Base-by-base conservation (phyloP, 2,797 vertebrate species). In the Apogon talboti region DNA sequence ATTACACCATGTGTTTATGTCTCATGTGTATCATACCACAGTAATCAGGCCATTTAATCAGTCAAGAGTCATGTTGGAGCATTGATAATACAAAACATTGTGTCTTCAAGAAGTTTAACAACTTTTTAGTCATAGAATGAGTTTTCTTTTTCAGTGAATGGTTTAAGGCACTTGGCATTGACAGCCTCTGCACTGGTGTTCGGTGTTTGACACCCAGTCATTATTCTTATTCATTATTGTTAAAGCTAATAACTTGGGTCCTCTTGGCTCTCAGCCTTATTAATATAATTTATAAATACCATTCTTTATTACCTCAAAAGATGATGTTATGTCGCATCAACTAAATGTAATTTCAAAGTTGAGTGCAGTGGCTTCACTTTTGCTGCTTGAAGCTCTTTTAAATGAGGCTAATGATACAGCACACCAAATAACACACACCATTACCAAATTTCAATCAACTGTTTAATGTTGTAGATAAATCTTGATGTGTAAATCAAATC, bases 401-500 rank as follows among this genome's bases (percentile, higher is more conserved):
- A 75, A 66, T 60, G 78, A 70, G 66, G 71, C 81, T 86, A 91
- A 89, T 87, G 86, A 89, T 61, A 87, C 77, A 78, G 57, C 74
- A 77, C 70, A 82, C 52, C 79, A 90, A 92, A 93, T 91, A 89
- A 92, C 86, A 92, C 87, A 91, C 83, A 71, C 83, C 83, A 92
- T 89, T 91, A 90, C 75, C 78, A 89, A 87, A 93, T 95, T 95
- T 95, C 95, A 96, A 98, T 96, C 95, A 97, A 94, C 93, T 88
- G 92, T 98, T 98, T 98, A 98, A 96, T 98, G 94, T 96, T 91
- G 94, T 95, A 94, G 94, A 96, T 95, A 95, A 96, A 96, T 95
- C 94, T 94, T 90, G 90, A 94, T 94, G 91, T 94, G 91, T 94
- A 95, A 96, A 96, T 96, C 94, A 94, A 95, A 94, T 95, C 92